Percentiles rank a stretch among this genome's conserved stretches.
phyloP scores from a whole-genome alignment of 2,113 vertebrate genomes.

The Carassius auratus region DNA sequence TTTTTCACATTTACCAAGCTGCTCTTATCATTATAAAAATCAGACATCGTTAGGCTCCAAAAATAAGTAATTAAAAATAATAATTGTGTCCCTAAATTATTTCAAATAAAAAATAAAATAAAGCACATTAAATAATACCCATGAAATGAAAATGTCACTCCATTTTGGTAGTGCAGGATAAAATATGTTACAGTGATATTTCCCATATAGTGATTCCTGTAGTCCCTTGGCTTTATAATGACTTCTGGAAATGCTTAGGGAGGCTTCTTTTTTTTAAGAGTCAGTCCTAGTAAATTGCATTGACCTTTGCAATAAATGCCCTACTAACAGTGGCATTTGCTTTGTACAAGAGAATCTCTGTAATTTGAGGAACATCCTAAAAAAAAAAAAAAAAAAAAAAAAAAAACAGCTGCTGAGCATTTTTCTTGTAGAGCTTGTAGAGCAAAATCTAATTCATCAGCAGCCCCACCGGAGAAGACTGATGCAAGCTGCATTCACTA shows the following conservation, averaged over 20 bases:
- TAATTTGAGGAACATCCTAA: slow-evolving; percentile 32
- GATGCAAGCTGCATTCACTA: slow-evolving; percentile 16
- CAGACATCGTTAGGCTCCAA: background rate
- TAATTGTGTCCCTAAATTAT: too few species aligned
- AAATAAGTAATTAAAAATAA: background rate
- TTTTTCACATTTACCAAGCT: background rate
- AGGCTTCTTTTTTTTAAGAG: background rate
- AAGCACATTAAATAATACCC: background rate
- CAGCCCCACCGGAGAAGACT: slow-evolving; percentile 13
- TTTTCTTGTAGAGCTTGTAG: slow-evolving; percentile 47
- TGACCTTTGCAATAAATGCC: background rate
- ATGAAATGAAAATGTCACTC: background rate
- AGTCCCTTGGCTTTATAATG: background rate
- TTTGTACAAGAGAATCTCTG: slow-evolving; percentile 1
- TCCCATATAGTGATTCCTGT: background rate
- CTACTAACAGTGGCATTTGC: slow-evolving; percentile 4
- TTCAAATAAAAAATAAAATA: too few species aligned
- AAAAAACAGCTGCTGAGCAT: slow-evolving; percentile 54
- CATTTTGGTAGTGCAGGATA: background rate
- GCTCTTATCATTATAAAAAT: background rate
- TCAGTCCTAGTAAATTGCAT: slow-evolving; percentile 12
- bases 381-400: background rate
- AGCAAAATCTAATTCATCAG: slow-evolving; percentile 47
- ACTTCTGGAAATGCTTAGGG: background rate
- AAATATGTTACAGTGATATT: background rate